These are phyloP conservation scores for Ostrea denselamellosa DNA, from an alignment of 1,140 invertebrate species.

Conservation along the genomic window DNA sequence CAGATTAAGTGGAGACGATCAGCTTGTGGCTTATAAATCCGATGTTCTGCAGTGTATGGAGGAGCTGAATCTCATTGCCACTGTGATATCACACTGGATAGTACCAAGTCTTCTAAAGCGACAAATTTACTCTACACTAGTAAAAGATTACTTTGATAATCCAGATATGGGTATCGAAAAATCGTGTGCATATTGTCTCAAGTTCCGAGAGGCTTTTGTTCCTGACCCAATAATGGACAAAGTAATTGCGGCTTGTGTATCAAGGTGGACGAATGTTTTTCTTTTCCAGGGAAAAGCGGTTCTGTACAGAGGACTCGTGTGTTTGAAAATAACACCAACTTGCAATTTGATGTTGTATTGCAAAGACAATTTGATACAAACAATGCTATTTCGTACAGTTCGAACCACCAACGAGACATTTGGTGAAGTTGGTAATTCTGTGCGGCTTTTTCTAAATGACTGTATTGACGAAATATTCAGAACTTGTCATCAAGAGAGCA, in stretches of 20 bases:
- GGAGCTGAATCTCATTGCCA: conserved; percentile 23
- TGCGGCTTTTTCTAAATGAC: background rate
- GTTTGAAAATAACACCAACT: background rate
- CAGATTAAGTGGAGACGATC: background rate
- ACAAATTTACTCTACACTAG: conserved; percentile 10
- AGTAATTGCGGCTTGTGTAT: background rate
- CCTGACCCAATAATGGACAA: conserved; percentile 16
- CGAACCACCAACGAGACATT: background rate
- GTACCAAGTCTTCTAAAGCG: background rate
- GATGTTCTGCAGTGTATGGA: background rate
- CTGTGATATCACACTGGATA: background rate
- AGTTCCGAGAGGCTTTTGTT: background rate
- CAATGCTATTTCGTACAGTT: background rate
- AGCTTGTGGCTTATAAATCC: background rate
- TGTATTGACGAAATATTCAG: background rate
- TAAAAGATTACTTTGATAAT: background rate
- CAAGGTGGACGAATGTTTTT: background rate
- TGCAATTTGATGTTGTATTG: background rate
- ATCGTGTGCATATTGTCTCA: background rate
- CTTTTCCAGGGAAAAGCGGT: background rate
- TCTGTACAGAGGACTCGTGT: background rate
- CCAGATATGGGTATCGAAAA: background rate
- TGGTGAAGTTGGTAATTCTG: background rate
- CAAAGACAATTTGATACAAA: conserved; percentile 15
- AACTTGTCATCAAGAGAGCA: conserved; percentile 5